Conservation (phyloP, 2,888 invertebrate genomes). For the Erebia ligea region DNA sequence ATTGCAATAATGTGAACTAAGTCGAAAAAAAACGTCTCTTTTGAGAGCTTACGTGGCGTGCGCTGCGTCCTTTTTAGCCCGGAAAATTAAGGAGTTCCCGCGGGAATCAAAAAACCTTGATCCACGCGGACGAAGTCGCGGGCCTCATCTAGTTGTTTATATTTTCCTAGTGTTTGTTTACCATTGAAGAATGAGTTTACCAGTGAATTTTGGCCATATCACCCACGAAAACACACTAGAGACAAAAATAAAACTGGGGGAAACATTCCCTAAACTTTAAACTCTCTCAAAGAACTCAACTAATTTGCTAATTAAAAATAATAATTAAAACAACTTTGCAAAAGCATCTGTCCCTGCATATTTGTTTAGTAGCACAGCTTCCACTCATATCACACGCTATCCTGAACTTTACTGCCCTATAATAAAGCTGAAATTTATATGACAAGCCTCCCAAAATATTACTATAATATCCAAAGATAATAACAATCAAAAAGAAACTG, state of each 20-base stretch:
- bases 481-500: conserved; percentile 24
- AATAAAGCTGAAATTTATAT: not conserved
- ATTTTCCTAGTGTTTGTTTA: not conserved
- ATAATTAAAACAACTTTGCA: not conserved
- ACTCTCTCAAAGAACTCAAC: not conserved
- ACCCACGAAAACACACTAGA: no score
- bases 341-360: not conserved
- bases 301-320: not conserved
- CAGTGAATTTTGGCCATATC: no score
- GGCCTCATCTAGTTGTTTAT: no score
- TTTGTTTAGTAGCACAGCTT: not conserved
- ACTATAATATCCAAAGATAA: conserved; percentile 3
- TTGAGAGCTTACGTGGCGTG: no score
- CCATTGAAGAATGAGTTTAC: no score
- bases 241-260: not conserved
- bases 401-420: not conserved
- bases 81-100: no score
- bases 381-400: not conserved
- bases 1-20: no score
- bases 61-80: no score
- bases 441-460: not conserved
- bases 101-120: no score
- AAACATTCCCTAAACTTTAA: no score
- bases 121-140: no score
- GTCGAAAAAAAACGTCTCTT: no score